phyloP scores from a whole-genome alignment of 2,797 vertebrate genomes.

The Pachyuromys duprasi region DNA sequence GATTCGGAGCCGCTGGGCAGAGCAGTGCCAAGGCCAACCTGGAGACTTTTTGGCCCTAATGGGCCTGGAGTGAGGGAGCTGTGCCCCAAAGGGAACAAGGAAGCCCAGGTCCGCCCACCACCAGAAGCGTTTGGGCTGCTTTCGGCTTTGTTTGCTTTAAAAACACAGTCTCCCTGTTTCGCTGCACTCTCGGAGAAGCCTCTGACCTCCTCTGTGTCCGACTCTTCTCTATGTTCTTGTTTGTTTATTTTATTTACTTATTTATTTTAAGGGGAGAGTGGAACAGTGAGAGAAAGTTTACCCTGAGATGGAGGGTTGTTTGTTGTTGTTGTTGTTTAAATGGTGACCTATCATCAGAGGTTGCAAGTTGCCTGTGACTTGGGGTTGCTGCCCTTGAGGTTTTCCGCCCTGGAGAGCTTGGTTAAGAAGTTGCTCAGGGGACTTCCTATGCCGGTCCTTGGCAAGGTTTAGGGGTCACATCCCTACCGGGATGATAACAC shows the following conservation, averaged over 20 bases:
- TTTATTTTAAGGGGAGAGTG: neutral
- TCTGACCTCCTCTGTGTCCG: neutral
- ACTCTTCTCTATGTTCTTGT: neutral
- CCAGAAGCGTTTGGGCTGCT: neutral
- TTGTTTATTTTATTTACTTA: neutral
- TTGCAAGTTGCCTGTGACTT: neutral
- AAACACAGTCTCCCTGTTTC: neutral
- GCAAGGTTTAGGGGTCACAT: too few species aligned
- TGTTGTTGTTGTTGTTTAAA: too few species aligned
- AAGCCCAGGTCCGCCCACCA: neutral
- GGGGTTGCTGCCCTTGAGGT: neutral
- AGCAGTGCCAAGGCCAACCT: too few species aligned
- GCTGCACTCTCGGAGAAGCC: neutral
- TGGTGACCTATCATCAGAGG: neutral
- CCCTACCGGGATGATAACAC: neutral
- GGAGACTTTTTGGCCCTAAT: neutral
- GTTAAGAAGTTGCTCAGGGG: neutral
- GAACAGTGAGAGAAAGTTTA: neutral
- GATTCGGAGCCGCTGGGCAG: neutral
- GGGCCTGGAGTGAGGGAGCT: rapidly evolving
- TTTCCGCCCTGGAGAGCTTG: neutral
- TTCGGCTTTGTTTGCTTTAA: constrained; percentile 36
- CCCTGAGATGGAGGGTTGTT: neutral
- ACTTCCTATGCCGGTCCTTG: neutral
- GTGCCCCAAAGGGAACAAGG: neutral